These are phyloP conservation scores for Chloroceryle amazona DNA, from an alignment of 2,797 vertebrate genomes.

Conservation along the genomic window DNA sequence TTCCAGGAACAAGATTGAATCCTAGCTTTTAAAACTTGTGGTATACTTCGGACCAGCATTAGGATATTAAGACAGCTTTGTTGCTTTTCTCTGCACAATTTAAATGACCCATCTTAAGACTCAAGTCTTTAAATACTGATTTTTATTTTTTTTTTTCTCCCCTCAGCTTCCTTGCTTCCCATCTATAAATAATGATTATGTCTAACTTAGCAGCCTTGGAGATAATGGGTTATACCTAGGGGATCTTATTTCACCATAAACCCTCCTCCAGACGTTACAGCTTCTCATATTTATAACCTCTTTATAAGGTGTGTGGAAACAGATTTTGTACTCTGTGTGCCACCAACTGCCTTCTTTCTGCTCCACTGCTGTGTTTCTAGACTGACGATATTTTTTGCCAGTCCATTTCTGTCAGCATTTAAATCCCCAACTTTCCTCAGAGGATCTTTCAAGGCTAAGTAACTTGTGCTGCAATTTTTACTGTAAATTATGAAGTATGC, in stretches of 20 bases:
- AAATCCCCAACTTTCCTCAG: background rate
- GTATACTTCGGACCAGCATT: background rate
- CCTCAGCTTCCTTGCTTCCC: background rate
- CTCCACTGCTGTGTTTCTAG: background rate
- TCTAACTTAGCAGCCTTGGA: background rate
- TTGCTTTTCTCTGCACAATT: background rate
- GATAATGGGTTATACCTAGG: background rate
- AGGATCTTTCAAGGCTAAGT: background rate
- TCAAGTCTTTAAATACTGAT: background rate
- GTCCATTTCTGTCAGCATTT: background rate
- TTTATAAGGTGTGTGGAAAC: background rate
- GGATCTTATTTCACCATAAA: background rate
- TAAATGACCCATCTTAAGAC: background rate
- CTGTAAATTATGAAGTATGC: background rate
- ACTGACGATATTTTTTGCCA: background rate
- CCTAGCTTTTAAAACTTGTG: background rate
- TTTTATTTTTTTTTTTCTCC: background rate
- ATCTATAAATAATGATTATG: background rate
- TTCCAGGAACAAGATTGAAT: background rate
- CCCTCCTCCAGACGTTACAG: background rate
- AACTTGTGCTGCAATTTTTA: slow-evolving; percentile 6
- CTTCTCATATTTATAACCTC: background rate
- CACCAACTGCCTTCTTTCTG: background rate
- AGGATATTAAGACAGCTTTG: background rate
- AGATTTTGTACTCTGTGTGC: background rate